phyloP scores from a whole-genome alignment of 2,113 vertebrate species.

The Cyrtonyx montezumae region DNA sequence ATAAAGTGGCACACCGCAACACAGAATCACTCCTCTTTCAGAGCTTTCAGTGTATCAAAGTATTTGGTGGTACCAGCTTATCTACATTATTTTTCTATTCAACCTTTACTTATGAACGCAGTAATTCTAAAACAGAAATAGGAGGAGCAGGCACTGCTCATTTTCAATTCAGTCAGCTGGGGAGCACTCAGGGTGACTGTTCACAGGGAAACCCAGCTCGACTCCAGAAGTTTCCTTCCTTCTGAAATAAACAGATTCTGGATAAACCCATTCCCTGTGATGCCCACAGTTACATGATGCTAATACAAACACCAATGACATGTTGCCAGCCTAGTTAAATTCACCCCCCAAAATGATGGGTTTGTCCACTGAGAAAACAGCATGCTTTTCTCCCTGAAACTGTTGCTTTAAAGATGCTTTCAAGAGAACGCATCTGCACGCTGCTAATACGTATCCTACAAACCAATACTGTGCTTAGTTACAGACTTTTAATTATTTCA shows the following conservation, averaged over 20 bases:
- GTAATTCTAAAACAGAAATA: background rate
- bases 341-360: background rate
- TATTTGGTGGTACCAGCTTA: background rate
- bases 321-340: background rate
- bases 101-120: background rate
- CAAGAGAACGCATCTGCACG: background rate
- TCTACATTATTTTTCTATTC: slow-evolving; percentile 7
- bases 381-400: background rate
- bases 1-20: background rate
- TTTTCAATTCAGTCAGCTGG: background rate
- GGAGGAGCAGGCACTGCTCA: background rate
- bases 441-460: background rate
- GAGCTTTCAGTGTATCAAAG: background rate
- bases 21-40: background rate
- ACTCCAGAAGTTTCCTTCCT: background rate
- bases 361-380: background rate
- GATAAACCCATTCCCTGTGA: background rate
- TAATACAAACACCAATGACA: background rate
- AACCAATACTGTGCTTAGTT: background rate
- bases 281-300: background rate
- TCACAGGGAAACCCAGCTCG: background rate
- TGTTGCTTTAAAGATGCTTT: background rate
- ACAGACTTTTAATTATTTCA: background rate
- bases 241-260: background rate
- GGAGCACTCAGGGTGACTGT: background rate